Percentiles rank a stretch among this genome's conserved stretches.
These are phyloP conservation scores for Syngnathus typhle DNA, from an alignment of 2,113 vertebrate genomes.

Conservation along the genomic window DNA sequence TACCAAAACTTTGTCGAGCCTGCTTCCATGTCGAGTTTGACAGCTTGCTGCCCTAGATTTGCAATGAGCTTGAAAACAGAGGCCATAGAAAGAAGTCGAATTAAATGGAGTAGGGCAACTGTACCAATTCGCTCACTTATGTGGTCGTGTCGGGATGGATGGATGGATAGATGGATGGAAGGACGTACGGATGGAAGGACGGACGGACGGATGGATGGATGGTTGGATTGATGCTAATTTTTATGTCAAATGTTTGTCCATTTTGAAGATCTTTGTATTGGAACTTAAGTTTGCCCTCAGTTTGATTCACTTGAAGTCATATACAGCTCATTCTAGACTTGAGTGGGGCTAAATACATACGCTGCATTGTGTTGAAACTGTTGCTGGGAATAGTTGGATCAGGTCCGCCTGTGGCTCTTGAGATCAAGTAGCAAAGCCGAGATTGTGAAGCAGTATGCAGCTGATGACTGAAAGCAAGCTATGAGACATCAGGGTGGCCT, in stretches of 20 bases:
- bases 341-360: constrained; percentile 5
- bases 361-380: constrained; percentile 6
- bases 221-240: not conserved
- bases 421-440: constrained; percentile 10
- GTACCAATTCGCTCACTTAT: not conserved
- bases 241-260: not conserved
- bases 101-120: too few species aligned
- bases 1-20: too few species aligned
- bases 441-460: constrained; percentile 23
- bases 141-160: not conserved
- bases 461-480: constrained; percentile 13
- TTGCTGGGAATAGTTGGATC: constrained; percentile 2
- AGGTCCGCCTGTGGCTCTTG: constrained; percentile 6
- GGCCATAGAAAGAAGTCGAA: too few species aligned
- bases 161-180: too few species aligned
- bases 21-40: too few species aligned
- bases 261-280: not conserved
- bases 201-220: not conserved
- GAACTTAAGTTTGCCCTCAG: not conserved
- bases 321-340: not conserved
- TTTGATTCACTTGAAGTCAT: not conserved
- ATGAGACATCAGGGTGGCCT: constrained; percentile 53
- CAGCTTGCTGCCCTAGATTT: too few species aligned
- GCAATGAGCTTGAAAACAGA: too few species aligned
- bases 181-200: too few species aligned